These are phyloP conservation scores for Drosophila nigricruria DNA, from an alignment of 2,888 invertebrate species.

Conservation along the genomic window DNA sequence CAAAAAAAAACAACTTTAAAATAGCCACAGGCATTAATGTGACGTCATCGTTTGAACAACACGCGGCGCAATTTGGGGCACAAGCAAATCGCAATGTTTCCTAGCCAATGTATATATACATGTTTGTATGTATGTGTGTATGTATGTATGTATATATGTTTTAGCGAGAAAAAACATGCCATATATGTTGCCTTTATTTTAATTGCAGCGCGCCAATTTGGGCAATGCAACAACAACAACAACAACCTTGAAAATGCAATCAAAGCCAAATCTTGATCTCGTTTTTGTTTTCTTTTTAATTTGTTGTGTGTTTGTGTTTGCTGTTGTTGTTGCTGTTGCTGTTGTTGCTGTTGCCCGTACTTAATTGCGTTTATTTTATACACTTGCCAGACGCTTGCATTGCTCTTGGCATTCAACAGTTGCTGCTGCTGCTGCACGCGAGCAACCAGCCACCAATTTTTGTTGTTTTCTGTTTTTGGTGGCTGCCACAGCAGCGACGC, in stretches of 20 bases:
- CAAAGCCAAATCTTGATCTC: constrained; percentile 80
- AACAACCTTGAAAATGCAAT: constrained; percentile 78
- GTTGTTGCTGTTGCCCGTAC: constrained; percentile 44
- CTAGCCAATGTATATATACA: constrained; percentile 32
- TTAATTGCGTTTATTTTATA: constrained; percentile 68
- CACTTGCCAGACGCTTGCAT: constrained; percentile 31
- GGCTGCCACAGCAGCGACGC: constrained; percentile 44
- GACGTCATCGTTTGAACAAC: constrained; percentile 56
- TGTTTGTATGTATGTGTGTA: background rate
- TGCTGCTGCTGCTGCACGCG: constrained; percentile 64
- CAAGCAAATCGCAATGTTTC: constrained; percentile 38
- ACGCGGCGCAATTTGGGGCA: constrained; percentile 55
- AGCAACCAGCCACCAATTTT: constrained; percentile 70
- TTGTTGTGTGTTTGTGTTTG: constrained; percentile 36
- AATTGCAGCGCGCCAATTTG: constrained; percentile 75
- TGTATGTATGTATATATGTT: background rate
- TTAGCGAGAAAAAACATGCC: constrained; percentile 43
- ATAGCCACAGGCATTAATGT: constrained; percentile 42
- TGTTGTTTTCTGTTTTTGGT: constrained; percentile 39
- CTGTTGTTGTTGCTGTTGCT: constrained; percentile 3
- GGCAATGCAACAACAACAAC: constrained; percentile 68
- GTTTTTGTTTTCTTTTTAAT: constrained; percentile 40
- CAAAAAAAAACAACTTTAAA: constrained; percentile 40
- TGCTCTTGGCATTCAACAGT: constrained; percentile 76
- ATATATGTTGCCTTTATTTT: constrained; percentile 64